Base-by-base conservation (phyloP, 2,113 vertebrate genomes). In the Manacus vitellinus region DNA sequence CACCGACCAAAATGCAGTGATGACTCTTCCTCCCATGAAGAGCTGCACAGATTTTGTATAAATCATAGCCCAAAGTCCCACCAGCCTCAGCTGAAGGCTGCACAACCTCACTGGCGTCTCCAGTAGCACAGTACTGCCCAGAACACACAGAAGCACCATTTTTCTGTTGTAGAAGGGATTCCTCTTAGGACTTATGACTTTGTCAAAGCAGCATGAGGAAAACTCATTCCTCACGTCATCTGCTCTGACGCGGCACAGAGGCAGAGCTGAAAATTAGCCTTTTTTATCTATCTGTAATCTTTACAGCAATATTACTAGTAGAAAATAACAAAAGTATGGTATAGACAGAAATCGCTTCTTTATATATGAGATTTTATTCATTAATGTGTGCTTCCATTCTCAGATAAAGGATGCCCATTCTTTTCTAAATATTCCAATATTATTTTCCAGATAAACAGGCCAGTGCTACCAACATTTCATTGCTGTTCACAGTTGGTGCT, bases 401-500 rank as follows among this genome's bases (percentile, higher is more conserved):
- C 43, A n/a, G 43, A 80, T 46, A 55, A 85, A 85, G 83, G 51
- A 21, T 18, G 51, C 22, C 30, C 33, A 19, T 89, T 80, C 66
- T 93, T 83, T 88, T 89, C 78, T 70, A 91, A 94, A 93, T 58
- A 95, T 92, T 41, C 59, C 49, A 46, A 6, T 77, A 59, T 94
- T 93, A 68, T 98, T 97, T 97, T 96, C 79, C 94, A 96, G 96
- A 97, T 97, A 97, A 97, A 97, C 97, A 97, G 96, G 81, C 95
- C 82, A 62, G 39, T 82, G 58, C 89, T 97, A 96, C 95, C 95
- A 97, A 93, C 94, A 84, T 97, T 98, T 97, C 98, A 98, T 98
- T 98, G 97, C 96, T 97, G 81, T 96, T 98, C 98, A 94, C 98
- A 97, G 98, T 98, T 94, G 97, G 98, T 95, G 92, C 97, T 96